Evolutionary conservation across 2,113 vertebrate species (phyloP).

Genomic region (Melanerpes formicivorus): DNA sequence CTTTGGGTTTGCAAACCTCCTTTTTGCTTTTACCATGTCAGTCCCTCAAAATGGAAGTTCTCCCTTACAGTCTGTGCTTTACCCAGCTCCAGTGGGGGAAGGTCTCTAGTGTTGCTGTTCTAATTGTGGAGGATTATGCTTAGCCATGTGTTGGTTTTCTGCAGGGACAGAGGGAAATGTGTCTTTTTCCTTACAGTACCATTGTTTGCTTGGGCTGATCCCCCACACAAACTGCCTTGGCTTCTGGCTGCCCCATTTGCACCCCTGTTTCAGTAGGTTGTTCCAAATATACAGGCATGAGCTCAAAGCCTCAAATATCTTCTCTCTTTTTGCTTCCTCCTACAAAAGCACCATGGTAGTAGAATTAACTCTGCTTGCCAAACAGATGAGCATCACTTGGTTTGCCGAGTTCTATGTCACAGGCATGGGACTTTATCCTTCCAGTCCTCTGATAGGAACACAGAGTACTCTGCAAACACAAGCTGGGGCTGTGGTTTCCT

Average conservation of each 20-base stretch:
- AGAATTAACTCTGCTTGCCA: not conserved
- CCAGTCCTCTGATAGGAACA: not conserved
- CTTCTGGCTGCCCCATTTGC: not conserved
- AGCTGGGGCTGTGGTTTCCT: not conserved
- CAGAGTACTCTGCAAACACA: not conserved
- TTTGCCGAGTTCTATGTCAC: not conserved
- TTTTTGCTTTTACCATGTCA: not conserved
- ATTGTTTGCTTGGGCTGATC: not conserved
- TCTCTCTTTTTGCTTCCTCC: not conserved
- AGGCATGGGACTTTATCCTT: not conserved
- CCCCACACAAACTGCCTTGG: not conserved
- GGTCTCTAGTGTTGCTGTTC: not conserved
- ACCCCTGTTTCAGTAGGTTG: not conserved
- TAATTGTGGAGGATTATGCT: not conserved
- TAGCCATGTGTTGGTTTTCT: not conserved
- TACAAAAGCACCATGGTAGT: not conserved
- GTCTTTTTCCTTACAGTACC: not conserved
- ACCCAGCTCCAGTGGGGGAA: not conserved
- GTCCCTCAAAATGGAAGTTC: not conserved
- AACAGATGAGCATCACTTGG: not conserved
- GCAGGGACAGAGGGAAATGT: not conserved
- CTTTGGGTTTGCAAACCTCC: not conserved
- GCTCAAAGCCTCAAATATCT: not conserved
- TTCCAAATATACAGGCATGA: not conserved
- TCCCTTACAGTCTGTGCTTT: not conserved